A percentile compares a stretch with the other conserved stretches of the same genome.
Evolutionary conservation across 2,888 invertebrate genomes (phyloP).

Genomic region (Cephus pulcher): DNA sequence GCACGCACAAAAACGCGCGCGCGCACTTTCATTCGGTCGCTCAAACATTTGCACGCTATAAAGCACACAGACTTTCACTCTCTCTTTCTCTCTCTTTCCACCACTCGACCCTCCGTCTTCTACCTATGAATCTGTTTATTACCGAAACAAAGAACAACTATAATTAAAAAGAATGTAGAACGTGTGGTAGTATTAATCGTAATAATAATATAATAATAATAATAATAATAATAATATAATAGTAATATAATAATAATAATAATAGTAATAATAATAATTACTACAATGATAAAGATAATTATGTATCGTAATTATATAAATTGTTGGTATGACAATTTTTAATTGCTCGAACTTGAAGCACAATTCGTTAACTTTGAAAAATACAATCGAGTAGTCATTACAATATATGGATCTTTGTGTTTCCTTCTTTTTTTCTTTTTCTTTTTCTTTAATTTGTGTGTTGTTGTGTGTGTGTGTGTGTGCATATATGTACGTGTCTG

Average conservation of each 20-base stretch:
- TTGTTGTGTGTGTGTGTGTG: neutral
- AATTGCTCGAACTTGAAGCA: constrained; percentile 41
- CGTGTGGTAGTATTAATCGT: constrained; percentile 32
- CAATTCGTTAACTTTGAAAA: constrained; percentile 50
- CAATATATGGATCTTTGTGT: constrained; percentile 37
- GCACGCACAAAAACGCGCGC: neutral
- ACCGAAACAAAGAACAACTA: constrained; percentile 44
- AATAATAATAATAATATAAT: constrained; percentile 29
- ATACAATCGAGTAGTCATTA: constrained; percentile 47
- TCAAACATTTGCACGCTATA: neutral
- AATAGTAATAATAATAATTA: constrained; percentile 18
- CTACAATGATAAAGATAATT: constrained; percentile 49
- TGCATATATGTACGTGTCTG: neutral
- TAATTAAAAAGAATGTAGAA: constrained; percentile 37
- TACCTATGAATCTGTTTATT: constrained; percentile 26
- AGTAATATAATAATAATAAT: constrained; percentile 7
- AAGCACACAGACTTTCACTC: constrained; percentile 12
- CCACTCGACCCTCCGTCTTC: constrained; percentile 13
- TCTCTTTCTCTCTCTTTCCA: constrained; percentile 21
- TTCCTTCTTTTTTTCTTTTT: constrained; percentile 27
- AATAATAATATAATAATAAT: constrained; percentile 44
- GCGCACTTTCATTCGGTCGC: neutral
- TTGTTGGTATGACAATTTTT: constrained; percentile 46
- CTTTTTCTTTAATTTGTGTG: constrained; percentile 34
- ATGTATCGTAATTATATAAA: constrained; percentile 45